phyloP scores from a whole-genome alignment of 2,888 invertebrate genomes.

The Zaprionus obscuricornis region DNA sequence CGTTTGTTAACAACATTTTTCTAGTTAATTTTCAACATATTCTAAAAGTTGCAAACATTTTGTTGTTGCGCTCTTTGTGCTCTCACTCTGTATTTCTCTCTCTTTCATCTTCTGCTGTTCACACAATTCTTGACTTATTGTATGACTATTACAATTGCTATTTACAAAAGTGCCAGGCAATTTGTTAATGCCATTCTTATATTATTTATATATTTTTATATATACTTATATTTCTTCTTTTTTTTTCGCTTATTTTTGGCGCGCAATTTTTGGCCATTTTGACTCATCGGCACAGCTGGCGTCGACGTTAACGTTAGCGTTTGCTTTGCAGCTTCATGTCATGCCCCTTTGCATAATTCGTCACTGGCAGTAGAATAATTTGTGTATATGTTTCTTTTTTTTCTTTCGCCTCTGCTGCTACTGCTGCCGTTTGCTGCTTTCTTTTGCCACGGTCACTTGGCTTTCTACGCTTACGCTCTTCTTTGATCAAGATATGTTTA shows the following conservation, averaged over 20 bases:
- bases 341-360: constrained; percentile 60
- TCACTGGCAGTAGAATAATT: constrained; percentile 34
- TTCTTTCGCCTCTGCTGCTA: not conserved
- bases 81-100: not conserved
- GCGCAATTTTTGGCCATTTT: constrained; percentile 53
- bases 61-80: not conserved
- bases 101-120: not conserved
- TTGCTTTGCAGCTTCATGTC: constrained; percentile 37
- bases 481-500: not conserved
- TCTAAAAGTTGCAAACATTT: too few species aligned
- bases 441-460: constrained; percentile 58
- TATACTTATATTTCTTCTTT: constrained; percentile 4
- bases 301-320: constrained; percentile 1
- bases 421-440: constrained; percentile 46
- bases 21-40: too few species aligned
- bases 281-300: constrained; percentile 43
- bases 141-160: constrained; percentile 50
- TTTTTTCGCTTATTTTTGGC: constrained; percentile 50
- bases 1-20: too few species aligned
- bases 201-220: not conserved
- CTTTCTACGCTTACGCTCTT: constrained; percentile 52
- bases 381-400: constrained; percentile 10
- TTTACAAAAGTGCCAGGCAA: constrained; percentile 45
- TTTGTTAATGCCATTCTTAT: constrained; percentile 45
- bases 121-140: not conserved